phyloP scores from a whole-genome alignment of 2,888 invertebrate genomes.

The Ochlodes sylvanus region DNA sequence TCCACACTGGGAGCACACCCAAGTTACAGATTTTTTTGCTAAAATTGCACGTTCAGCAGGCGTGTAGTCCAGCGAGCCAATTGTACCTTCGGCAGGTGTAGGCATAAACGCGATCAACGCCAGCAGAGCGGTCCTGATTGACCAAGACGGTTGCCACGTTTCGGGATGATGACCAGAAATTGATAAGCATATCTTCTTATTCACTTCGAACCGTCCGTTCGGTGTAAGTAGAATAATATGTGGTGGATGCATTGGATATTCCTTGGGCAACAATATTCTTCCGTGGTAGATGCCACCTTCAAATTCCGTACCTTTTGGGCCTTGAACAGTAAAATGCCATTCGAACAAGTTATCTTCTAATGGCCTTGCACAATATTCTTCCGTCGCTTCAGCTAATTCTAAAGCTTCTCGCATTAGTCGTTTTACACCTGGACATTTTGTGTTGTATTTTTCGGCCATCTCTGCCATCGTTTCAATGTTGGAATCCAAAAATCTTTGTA shows the following conservation, averaged over 20 bases:
- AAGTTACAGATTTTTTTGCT: conserved; percentile 88
- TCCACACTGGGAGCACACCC: conserved; percentile 75
- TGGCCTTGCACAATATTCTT: conserved; percentile 95
- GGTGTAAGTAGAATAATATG: conserved; percentile 96
- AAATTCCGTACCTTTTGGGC: conserved; percentile 95
- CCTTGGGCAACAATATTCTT: conserved; percentile 94
- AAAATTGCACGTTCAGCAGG: conserved; percentile 92
- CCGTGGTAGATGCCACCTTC: conserved; percentile 97
- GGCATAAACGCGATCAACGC: conserved; percentile 98
- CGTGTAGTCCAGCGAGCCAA: conserved; percentile 95
- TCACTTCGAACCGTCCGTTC: conserved; percentile 96
- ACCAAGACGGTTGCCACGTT: conserved; percentile 99
- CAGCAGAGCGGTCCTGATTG: conserved; percentile 95
- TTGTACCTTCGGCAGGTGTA: conserved; percentile 94
- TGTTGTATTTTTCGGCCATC: conserved; percentile 79
- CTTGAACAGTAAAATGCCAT: conserved; percentile 98
- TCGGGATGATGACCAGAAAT: conserved; percentile 99
- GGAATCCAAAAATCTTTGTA: neutral
- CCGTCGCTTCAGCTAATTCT: conserved; percentile 94
- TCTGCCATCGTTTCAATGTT: conserved; percentile 62
- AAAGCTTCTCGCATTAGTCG: conserved; percentile 96
- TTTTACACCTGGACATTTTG: conserved; percentile 92
- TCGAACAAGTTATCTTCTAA: conserved; percentile 98
- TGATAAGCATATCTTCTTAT: conserved; percentile 97
- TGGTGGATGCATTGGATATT: conserved; percentile 99